Base-by-base conservation (phyloP, 2,797 vertebrate species). In the Selene dorsalis region DNA sequence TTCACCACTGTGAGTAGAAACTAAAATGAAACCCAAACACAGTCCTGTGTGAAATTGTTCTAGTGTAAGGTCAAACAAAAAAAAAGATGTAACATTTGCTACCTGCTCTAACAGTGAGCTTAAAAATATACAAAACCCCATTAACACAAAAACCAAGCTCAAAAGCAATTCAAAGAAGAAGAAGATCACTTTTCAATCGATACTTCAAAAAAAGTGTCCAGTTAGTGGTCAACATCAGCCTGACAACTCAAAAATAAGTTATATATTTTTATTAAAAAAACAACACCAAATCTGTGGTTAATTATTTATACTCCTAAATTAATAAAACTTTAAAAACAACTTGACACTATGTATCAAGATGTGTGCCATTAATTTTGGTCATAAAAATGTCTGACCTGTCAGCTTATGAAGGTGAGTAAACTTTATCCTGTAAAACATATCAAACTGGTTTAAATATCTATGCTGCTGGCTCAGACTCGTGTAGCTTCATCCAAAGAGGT, bases 401-500 rank as follows among this genome's bases (percentile, higher is more conserved):
- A 84, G 68, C 75, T 85, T 79, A 81, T 77, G 63, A 86, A 72
- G 59, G 64, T 77, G 48, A 72, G 52, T 65, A 77, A 81, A 81
- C 64, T n/a, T 69, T 24, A 61, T 59, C 12, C 38, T 73, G 62
- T 60, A 28, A 64, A 47, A 52, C 16, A 48, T 56, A 43, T 67
- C 16, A 73, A 2, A 39, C 13, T 59, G 57, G 61, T 66, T 61
- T n/a, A 5, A 24, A 60, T 47, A 9, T 71, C 16, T 50, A n/a
- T 56, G 28, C 50, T 1, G 38, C 69, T 75, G 30, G 39, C 75
- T 58, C 50, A 17, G 60, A 32, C 43, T 18, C 6, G 10, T 32
- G 22, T 14, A 2, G 30, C 22, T 66, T 94, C 77, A 99, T 73
- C 97, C 97, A 82, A 98, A 99, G 53, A 99, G 94, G 75, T 97